Evolutionary conservation across 2,113 vertebrate genomes (phyloP), one percentile per base, ranked within the genome.

Genomic region (Coturnix japonica): DNA sequence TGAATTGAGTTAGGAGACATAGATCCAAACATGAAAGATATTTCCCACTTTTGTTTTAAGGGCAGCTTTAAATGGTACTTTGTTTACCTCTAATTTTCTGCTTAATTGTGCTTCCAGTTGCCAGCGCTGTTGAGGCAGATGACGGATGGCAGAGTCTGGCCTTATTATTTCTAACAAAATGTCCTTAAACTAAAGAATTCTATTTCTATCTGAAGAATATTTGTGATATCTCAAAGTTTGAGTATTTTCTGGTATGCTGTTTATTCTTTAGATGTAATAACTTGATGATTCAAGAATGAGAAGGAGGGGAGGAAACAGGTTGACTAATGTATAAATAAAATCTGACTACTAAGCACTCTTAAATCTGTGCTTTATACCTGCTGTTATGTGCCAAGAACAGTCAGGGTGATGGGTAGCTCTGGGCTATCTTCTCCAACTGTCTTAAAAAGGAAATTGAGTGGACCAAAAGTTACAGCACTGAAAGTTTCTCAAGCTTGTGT

Each of bases 191-290:
- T 35, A 44, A 85, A 25, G 9, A 87, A 44, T 23, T 69, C 19
- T 67, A 23, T 66, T 60, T 73, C 51, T 20, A 25, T 31, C n/a
- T 70, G 56, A 57, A 88, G 11, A 73, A 20, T n/a, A 7, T n/a
- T 47, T 47, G 41, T 87, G 79, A 33, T 41, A 90, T 94, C 95
- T 93, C 33, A 39, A 19, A 94, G 77, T 87, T 79, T 65, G 66
- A 80, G 61, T 75, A 94, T 67, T 90, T 97, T 66, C 95, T 94
- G 33, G 31, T 89, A 75, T 51, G 8, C 63, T 67, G 8, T 63
- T 91, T 70, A 30, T 54, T 73, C 18, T 65, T 31, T 44, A 57
- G 23, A 26, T n/a, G 7, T 76, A 73, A 39, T 69, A 2, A 8
- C 46, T 46, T 35, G 46, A 63, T 11, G 26, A 10, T 82, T 85